Conservation (phyloP, 2,797 vertebrate genomes). For the Cyprinella venusta region DNA sequence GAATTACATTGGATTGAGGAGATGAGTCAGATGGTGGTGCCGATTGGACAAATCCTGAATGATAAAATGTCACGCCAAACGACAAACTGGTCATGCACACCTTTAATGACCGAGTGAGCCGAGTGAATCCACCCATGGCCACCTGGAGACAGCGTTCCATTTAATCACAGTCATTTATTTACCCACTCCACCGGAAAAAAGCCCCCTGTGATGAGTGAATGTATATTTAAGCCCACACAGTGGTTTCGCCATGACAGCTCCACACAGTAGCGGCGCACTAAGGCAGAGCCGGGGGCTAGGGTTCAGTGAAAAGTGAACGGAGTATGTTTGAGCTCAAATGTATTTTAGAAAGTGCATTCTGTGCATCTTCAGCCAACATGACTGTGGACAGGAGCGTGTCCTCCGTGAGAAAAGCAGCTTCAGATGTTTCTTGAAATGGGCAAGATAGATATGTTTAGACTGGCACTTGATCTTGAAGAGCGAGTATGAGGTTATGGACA, state of each 20-base stretch:
- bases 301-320: slow-evolving; percentile 12
- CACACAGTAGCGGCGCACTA: not conserved
- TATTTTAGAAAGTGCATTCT: slow-evolving; percentile 30
- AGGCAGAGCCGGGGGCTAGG: not conserved
- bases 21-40: slow-evolving; percentile 1
- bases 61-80: not conserved
- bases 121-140: slow-evolving; percentile 7
- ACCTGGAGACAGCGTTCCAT: slow-evolving; percentile 22
- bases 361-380: slow-evolving; percentile 29
- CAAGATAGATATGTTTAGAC: slow-evolving; percentile 1
- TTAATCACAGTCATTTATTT: slow-evolving; percentile 45
- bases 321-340: slow-evolving; percentile 13
- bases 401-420: not conserved
- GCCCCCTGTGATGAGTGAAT: slow-evolving; percentile 20
- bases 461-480: slow-evolving; percentile 14
- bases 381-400: slow-evolving; percentile 16
- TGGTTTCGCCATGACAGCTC: slow-evolving; percentile 18
- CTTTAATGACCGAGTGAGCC: slow-evolving; percentile 15
- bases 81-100: slow-evolving; percentile 5
- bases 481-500: slow-evolving; percentile 6
- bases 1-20: slow-evolving; percentile 8
- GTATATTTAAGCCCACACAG: slow-evolving; percentile 13
- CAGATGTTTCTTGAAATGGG: slow-evolving; percentile 8
- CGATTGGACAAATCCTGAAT: slow-evolving; percentile 33
- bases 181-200: slow-evolving; percentile 21